phyloP scores from a whole-genome alignment of 2,113 vertebrate species.

The Atherinomorus stipes region DNA sequence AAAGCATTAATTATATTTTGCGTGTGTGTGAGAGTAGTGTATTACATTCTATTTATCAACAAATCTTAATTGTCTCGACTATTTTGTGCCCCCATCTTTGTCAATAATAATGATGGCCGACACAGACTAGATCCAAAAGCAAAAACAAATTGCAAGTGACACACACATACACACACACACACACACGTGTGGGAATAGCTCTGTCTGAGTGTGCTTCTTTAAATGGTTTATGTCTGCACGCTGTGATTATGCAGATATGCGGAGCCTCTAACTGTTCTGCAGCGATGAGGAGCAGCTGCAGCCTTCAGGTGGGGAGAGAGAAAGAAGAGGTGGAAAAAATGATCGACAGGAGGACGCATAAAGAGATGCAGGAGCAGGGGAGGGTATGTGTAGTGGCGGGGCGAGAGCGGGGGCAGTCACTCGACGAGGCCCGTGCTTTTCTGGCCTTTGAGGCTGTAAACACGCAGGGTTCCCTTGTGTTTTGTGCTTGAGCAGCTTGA shows the following conservation, averaged over 20 bases:
- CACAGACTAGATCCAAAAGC: constrained; percentile 61
- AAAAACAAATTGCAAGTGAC: constrained; percentile 51
- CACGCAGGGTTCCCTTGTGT: constrained; percentile 66
- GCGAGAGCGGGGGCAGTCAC: constrained; percentile 46
- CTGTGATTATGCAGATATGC: constrained; percentile 37
- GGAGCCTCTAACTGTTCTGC: constrained; percentile 27
- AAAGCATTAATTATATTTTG: background rate
- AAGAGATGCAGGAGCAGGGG: constrained; percentile 24
- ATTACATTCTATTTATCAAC: constrained; percentile 12
- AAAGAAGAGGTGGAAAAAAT: constrained; percentile 2
- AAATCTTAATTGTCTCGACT: constrained; percentile 56
- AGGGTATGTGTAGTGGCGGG: constrained; percentile 8
- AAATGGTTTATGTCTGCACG: constrained; percentile 24
- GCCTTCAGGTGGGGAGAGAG: constrained; percentile 11
- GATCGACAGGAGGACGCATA: constrained; percentile 10
- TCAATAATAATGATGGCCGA: constrained; percentile 59
- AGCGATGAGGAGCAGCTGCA: constrained; percentile 23
- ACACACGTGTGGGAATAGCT: background rate
- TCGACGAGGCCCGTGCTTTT: constrained; percentile 63
- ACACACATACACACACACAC: too few relatives aligned
- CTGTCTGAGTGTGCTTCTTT: constrained; percentile 12
- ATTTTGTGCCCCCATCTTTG: constrained; percentile 58
- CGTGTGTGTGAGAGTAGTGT: too few relatives aligned
- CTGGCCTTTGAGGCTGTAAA: constrained; percentile 69
- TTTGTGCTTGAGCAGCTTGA: constrained; percentile 70